Percentiles rank a stretch among this genome's conserved stretches.
phyloP scores from a whole-genome alignment of 2,888 invertebrate genomes.

The Ceraclea dissimilis region DNA sequence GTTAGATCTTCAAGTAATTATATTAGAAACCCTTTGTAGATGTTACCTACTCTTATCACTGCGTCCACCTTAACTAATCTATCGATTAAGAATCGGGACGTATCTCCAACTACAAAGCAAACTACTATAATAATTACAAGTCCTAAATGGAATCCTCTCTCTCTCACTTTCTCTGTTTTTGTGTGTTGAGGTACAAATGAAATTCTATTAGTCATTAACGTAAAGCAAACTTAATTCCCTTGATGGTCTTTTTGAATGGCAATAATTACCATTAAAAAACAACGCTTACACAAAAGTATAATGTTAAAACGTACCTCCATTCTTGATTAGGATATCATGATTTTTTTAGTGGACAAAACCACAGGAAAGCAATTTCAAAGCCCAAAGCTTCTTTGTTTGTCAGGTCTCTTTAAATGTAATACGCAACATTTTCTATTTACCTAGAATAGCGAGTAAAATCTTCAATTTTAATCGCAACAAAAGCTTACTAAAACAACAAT shows the following conservation, averaged over 20 bases:
- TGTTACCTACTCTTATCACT: background rate
- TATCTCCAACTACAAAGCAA: background rate
- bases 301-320: too few species aligned
- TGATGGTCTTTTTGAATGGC: background rate
- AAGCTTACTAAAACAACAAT: too few species aligned
- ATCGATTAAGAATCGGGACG: background rate
- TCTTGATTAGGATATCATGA: too few species aligned
- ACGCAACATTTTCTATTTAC: too few species aligned
- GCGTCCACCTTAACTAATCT: background rate
- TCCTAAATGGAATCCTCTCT: background rate
- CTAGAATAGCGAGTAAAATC: too few species aligned
- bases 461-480: too few species aligned
- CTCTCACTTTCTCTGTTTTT: background rate
- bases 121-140: background rate
- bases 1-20: background rate
- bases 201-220: background rate
- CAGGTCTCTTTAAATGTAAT: too few species aligned
- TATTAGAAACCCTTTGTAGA: background rate
- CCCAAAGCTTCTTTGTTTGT: too few species aligned
- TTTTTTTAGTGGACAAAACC: too few species aligned
- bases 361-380: too few species aligned
- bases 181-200: background rate
- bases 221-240: background rate
- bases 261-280: too few species aligned
- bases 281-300: too few species aligned